Percentiles rank a stretch among this genome's conserved stretches.
Conservation (phyloP, 2,888 invertebrate genomes). For the Steinernema hermaphroditum region DNA sequence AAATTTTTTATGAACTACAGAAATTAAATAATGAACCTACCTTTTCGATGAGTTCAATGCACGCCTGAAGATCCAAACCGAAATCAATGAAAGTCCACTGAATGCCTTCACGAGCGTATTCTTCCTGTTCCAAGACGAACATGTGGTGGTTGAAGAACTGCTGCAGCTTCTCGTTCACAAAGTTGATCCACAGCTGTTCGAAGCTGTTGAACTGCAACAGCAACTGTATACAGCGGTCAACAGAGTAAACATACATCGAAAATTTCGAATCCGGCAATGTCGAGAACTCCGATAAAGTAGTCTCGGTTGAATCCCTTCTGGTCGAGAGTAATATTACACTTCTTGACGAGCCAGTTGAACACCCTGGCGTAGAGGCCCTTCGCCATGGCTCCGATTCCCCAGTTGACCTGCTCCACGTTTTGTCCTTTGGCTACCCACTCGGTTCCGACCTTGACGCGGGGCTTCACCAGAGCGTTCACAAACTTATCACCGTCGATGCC, state of each 20-base stretch:
- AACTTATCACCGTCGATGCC: slow-evolving; percentile 58
- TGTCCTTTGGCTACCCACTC: slow-evolving; percentile 71
- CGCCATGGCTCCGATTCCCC: slow-evolving; percentile 68
- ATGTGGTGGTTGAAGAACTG: slow-evolving; percentile 72
- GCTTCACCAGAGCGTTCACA: slow-evolving; percentile 69
- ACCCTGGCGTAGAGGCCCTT: slow-evolving; percentile 70
- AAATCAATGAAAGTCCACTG: slow-evolving; percentile 96
- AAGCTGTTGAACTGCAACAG: slow-evolving; percentile 69
- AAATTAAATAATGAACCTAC: slow-evolving; percentile 29
- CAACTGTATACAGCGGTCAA: too few relatives aligned
- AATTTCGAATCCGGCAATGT: slow-evolving; percentile 71
- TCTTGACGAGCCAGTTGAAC: slow-evolving; percentile 86
- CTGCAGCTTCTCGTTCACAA: slow-evolving; percentile 70
- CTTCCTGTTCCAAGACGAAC: slow-evolving; percentile 72
- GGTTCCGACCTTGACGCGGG: slow-evolving; percentile 70
- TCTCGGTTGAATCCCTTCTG: slow-evolving; percentile 64
- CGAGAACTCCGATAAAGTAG: slow-evolving; percentile 67
- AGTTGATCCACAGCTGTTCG: slow-evolving; percentile 71
- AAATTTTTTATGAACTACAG: slow-evolving; percentile 29
- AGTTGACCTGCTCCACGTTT: slow-evolving; percentile 69
- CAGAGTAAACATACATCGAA: slow-evolving; percentile 69
- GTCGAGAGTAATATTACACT: slow-evolving; percentile 92
- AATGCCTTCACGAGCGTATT: slow-evolving; percentile 84
- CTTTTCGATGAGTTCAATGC: slow-evolving; percentile 52
- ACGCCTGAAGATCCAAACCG: slow-evolving; percentile 81